Evolutionary conservation across 2,113 vertebrate genomes (phyloP).

Genomic region (Taurulus bubalis): DNA sequence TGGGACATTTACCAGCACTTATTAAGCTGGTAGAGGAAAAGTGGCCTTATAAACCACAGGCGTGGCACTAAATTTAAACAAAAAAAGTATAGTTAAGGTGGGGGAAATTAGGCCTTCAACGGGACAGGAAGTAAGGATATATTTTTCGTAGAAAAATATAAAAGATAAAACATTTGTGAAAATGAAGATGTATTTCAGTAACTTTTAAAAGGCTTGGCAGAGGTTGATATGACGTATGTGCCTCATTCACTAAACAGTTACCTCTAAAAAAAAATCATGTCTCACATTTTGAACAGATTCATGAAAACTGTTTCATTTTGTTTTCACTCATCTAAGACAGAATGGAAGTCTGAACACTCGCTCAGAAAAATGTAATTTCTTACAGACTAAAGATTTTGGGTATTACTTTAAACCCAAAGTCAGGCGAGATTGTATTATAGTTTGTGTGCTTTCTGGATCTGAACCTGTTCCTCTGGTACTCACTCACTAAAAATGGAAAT

Average conservation of each 20-base stretch:
- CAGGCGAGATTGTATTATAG: slow-evolving; percentile 16
- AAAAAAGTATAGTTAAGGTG: background rate
- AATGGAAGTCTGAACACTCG: background rate
- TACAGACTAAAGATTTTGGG: background rate
- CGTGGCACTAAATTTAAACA: slow-evolving; percentile 1
- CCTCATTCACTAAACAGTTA: slow-evolving; percentile 68
- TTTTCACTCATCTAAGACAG: slow-evolving; percentile 16
- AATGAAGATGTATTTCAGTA: slow-evolving; percentile 12
- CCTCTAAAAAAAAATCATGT: slow-evolving; percentile 42
- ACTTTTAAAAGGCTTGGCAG: slow-evolving; percentile 8
- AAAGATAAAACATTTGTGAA: slow-evolving; percentile 3
- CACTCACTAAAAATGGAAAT: slow-evolving; percentile 27
- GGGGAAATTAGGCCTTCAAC: slow-evolving; percentile 7
- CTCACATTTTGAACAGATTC: slow-evolving; percentile 9
- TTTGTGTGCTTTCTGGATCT: slow-evolving; percentile 32
- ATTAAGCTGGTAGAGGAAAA: slow-evolving; percentile 46
- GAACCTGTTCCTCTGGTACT: slow-evolving; percentile 23
- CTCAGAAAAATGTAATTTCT: slow-evolving; percentile 9
- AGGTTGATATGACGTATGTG: slow-evolving; percentile 51
- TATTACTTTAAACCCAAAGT: slow-evolving; percentile 29
- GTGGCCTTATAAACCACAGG: slow-evolving; percentile 55
- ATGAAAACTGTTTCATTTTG: slow-evolving; percentile 13
- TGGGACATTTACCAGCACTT: slow-evolving; percentile 68
- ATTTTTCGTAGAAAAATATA: background rate
- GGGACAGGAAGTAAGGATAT: background rate